A percentile compares a stretch with the other conserved stretches of the same genome.
Evolutionary conservation across 1,140 invertebrate species (phyloP).

Genomic region (Triops longicaudatus): DNA sequence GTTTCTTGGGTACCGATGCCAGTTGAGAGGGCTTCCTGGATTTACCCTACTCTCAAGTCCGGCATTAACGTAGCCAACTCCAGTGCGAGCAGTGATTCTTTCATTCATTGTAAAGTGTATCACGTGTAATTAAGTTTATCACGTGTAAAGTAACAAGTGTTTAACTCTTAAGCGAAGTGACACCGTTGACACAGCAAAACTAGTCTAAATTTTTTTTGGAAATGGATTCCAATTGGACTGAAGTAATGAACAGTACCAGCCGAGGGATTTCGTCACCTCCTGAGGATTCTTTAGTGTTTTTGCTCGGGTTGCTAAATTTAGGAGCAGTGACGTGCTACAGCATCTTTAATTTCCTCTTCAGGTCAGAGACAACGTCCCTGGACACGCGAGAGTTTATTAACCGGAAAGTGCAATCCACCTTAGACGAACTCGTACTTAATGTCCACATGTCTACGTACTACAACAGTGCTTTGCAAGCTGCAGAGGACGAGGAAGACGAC

Average conservation of each 20-base stretch:
- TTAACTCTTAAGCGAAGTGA: no score
- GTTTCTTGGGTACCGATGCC: background rate
- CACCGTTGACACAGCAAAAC: no score
- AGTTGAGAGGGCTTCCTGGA: background rate
- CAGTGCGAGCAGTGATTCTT: no score
- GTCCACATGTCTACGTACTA: slow-evolving; percentile 26
- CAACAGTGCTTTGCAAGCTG: slow-evolving; percentile 9
- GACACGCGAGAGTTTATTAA: slow-evolving; percentile 18
- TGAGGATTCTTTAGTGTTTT: slow-evolving; percentile 26
- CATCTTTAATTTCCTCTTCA: slow-evolving; percentile 20
- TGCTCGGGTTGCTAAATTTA: slow-evolving; percentile 26
- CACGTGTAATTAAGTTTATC: no score
- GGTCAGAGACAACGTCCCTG: background rate
- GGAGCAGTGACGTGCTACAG: slow-evolving; percentile 23
- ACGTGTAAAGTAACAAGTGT: no score
- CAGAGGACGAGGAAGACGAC: background rate
- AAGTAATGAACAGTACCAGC: background rate
- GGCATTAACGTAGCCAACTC: no score
- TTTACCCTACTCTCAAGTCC: background rate
- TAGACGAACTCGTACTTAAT: slow-evolving; percentile 25
- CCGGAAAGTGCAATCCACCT: slow-evolving; percentile 22
- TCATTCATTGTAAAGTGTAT: no score
- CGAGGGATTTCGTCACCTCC: background rate
- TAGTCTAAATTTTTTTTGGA: no score
- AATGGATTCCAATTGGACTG: background rate